Evolutionary conservation across 2,888 invertebrate genomes (phyloP).

Genomic region (Tetragonula carbonaria): DNA sequence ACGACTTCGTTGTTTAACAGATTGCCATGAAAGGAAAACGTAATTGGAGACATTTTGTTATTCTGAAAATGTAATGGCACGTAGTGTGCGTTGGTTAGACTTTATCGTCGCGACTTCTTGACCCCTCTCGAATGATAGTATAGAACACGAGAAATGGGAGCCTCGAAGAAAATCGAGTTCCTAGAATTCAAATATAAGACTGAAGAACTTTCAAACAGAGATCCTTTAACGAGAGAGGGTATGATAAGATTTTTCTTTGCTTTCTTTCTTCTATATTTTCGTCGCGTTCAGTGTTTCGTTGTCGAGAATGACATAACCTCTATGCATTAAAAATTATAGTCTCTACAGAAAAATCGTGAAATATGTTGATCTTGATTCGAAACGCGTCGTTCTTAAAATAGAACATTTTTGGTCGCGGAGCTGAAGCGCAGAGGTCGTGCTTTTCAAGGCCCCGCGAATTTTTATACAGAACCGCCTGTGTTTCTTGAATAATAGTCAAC

Average conservation of each 20-base stretch:
- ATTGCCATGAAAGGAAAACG: not conserved
- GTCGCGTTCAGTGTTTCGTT: not conserved
- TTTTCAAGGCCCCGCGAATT: conserved; percentile 13
- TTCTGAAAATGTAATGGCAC: conserved; percentile 70
- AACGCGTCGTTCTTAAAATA: conserved; percentile 43
- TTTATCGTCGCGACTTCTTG: conserved; percentile 77
- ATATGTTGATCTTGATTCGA: conserved; percentile 24
- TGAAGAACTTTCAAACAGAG: not conserved
- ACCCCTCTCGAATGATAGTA: conserved; percentile 72
- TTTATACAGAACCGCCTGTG: conserved; percentile 7
- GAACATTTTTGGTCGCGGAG: conserved; percentile 31
- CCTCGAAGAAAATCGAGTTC: conserved; percentile 40
- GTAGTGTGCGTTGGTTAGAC: conserved; percentile 45
- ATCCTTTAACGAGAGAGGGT: not conserved
- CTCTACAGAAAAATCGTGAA: conserved; percentile 24
- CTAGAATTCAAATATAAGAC: conserved; percentile 50
- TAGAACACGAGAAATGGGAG: conserved; percentile 48
- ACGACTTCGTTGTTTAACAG: not conserved
- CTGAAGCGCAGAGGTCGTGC: not conserved
- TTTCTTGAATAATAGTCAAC: not conserved
- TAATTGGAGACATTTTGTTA: conserved; percentile 70
- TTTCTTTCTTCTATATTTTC: not conserved
- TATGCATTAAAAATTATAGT: conserved; percentile 16
- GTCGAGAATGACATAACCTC: not conserved
- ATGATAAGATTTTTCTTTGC: not conserved